These are phyloP conservation scores for Scortum barcoo DNA, from an alignment of 2,113 vertebrate genomes.

Conservation along the genomic window DNA sequence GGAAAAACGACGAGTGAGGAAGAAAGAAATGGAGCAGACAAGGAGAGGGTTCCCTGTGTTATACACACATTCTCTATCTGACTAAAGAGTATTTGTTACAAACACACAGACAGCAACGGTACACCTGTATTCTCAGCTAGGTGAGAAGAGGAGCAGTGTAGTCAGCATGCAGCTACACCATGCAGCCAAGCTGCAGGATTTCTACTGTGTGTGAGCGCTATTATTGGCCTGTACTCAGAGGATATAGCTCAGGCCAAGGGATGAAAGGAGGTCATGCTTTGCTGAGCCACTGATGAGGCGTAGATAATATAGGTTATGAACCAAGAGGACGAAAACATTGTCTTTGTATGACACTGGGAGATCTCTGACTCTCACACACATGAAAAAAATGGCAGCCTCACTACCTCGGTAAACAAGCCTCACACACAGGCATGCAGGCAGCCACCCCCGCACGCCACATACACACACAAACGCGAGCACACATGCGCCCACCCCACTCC, in stretches of 20 bases:
- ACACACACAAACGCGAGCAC: constrained; percentile 47
- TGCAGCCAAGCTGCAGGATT: constrained; percentile 20
- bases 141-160: background rate
- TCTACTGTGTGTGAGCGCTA: constrained; percentile 35
- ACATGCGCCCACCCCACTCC: constrained; percentile 37
- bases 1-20: constrained; percentile 27
- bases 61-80: constrained; percentile 23
- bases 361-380: constrained; percentile 41
- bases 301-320: constrained; percentile 50
- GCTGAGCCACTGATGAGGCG: constrained; percentile 28
- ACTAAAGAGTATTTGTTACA: constrained; percentile 13
- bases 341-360: constrained; percentile 60
- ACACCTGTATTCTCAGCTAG: constrained; percentile 36
- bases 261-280: constrained; percentile 58
- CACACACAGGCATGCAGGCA: constrained; percentile 68
- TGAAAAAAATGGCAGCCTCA: constrained; percentile 63
- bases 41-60: constrained; percentile 25
- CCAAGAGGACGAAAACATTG: constrained; percentile 27
- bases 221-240: constrained; percentile 59
- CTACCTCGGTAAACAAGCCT: constrained; percentile 77
- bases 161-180: constrained; percentile 23
- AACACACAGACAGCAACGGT: background rate
- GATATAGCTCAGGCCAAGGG: constrained; percentile 34
- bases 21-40: constrained; percentile 42
- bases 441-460: constrained; percentile 68